Evolutionary conservation across 30 jellyfish, hydroid and myxozoan species (phyloP), one percentile per base, ranked within the genome.

Genomic region (Turritopsis dohrnii): DNA sequence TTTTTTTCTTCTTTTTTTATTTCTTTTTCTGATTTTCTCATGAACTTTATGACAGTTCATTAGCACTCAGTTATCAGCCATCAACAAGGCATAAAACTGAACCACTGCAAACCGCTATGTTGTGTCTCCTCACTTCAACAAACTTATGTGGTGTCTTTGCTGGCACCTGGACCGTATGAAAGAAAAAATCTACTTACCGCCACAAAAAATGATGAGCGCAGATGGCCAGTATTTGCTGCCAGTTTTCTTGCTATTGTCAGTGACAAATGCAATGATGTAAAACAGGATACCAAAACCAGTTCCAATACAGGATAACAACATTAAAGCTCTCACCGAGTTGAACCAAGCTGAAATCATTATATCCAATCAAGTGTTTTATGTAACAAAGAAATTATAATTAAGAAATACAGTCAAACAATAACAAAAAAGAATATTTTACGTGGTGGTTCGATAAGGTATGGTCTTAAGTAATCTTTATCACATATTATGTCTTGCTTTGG

Each of bases 401-500:
- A 60, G 73, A 0, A 21, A 60, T 0, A 60, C 73, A 60, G 19
- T 0, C 73, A 18, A 60, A 60, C 73, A n/a, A 16, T n/a, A 69
- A 19, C 17, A 69, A 69, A 19, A 21, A 0, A 69, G 77, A 69
- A 69, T 69, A 69, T 23, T 69, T 74, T 74, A 74, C 83, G 18
- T n/a, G 83, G 83, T 23, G 83, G 83, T 4, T 74, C 83, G 9
- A 23, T 29, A 27, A 74, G 41, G 21, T 74, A 41, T n/a, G 83
- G 83, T 23, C 83, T 26, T 71, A 74, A 29, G 83, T 23, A 74
- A 74, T 74, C 83, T 74, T 74, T 74, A 74, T 74, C 83, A 74
- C 83, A 74, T 20, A 29, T 74, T 26, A 74, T 1, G 41, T 0
- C 83, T 1, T 23, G 71, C 24, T 26, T 4, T n/a, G 83, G 83